phyloP scores from a whole-genome alignment of 2,113 vertebrate genomes.

The Excalfactoria chinensis region DNA sequence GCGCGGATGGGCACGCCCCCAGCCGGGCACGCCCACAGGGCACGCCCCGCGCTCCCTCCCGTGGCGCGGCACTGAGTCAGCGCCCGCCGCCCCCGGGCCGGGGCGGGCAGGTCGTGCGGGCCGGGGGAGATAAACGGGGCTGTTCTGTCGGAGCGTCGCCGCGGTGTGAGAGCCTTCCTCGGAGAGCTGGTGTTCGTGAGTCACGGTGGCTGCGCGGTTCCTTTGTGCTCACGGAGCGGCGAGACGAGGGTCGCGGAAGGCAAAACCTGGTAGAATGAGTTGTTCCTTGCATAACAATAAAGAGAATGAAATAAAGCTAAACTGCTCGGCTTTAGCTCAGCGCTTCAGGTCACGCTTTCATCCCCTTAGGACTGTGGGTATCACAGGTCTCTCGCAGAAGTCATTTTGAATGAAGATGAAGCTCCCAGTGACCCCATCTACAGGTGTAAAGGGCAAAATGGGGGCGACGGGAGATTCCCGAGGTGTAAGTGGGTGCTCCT shows the following conservation, averaged over 20 bases:
- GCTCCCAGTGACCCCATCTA: fast-evolving
- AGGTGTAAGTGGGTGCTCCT: fast-evolving
- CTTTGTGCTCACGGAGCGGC: fast-evolving
- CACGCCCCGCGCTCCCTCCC: too few relatives aligned
- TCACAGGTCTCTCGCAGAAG: background rate
- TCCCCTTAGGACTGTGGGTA: fast-evolving
- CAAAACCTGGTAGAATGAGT: fast-evolving
- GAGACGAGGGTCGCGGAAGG: background rate
- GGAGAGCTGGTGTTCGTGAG: too few relatives aligned
- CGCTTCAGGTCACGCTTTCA: background rate
- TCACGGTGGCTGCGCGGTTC: background rate
- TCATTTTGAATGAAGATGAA: background rate
- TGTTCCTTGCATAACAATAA: background rate
- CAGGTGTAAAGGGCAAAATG: background rate
- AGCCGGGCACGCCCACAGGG: too few relatives aligned
- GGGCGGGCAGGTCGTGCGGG: too few relatives aligned
- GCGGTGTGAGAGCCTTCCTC: too few relatives aligned
- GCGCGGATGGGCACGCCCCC: too few relatives aligned
- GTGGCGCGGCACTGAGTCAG: too few relatives aligned
- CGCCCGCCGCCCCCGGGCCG: too few relatives aligned
- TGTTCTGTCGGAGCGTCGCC: too few relatives aligned
- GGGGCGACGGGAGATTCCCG: background rate
- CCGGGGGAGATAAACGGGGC: background rate
- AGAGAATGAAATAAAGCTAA: background rate
- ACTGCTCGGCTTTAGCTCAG: background rate